Base-by-base conservation (phyloP, 2,888 invertebrate species). In the Drosophila putrida region DNA sequence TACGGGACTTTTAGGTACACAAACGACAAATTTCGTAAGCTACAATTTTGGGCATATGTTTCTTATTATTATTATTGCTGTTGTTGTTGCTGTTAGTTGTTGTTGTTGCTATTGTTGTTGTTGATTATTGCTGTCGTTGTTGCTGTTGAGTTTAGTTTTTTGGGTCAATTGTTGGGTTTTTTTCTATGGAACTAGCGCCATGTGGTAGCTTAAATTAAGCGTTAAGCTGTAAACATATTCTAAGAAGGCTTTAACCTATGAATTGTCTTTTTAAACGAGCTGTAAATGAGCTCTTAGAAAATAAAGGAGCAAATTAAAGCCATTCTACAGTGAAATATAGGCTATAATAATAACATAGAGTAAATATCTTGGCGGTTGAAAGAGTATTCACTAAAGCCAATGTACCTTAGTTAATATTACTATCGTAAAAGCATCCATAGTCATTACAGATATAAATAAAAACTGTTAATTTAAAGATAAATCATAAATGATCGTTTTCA, bases 11-110 rank as follows among this genome's bases (percentile, higher is more conserved):
- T 61, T 64, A 58, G 79, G 63, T 65, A 67, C 53, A 49, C 67
- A 36, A 63, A 44, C 44, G 58, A 68, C 65, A 80, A 65, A 55
- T 53, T 75, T 78, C 78, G 78, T 57, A 66, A 62, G 43, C 60
- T 13, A 39, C 58, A 35, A 49, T 53, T 51, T 46, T 68, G 61
- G 49, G 46, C 61, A 72, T 69, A 62, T 67, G 60, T 47, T 69
- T 39, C 38, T 58, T 59, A 36, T 58, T 46, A 41, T 53, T 33
- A 31, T 53, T 55, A 10, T 38, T 43, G 6, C 51, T 57, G 20
- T 6, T 47, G 51, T 28, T 43, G 27, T 27, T 35, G 35, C 25
- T 49, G 41, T 50, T 47, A 44, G 35, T 33, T 49, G 41, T 50
- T 47, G 49, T 28, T 43, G 27, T 27, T 20, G 35, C 28, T 49